A percentile compares a stretch with the other conserved stretches of the same genome.
phyloP scores from a whole-genome alignment of 1,140 invertebrate genomes.

The Tribolium madens region DNA sequence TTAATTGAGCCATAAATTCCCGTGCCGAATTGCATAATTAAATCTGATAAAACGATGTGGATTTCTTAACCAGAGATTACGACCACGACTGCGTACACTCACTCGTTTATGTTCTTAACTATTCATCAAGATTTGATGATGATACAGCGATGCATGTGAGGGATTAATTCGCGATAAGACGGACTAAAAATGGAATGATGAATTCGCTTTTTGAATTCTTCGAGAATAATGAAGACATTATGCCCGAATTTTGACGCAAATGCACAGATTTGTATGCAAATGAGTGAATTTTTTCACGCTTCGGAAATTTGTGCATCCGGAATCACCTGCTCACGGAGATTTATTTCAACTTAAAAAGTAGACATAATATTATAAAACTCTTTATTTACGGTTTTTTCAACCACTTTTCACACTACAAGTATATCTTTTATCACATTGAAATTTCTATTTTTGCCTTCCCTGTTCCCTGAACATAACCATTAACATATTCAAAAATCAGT shows the following conservation, averaged over 20 bases:
- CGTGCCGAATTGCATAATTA: slow-evolving; percentile 37
- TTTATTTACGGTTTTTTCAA: no score
- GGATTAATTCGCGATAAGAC: slow-evolving; percentile 24
- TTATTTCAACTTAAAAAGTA: no score
- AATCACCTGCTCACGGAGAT: no score
- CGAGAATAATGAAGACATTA: no score
- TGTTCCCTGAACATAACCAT: no score
- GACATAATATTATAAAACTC: no score
- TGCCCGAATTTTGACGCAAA: background rate
- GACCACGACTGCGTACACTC: background rate
- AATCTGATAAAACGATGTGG: slow-evolving; percentile 34
- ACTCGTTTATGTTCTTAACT: slow-evolving; percentile 16
- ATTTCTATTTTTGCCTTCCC: no score
- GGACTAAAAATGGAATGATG: background rate
- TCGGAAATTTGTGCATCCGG: background rate
- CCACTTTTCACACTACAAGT: no score
- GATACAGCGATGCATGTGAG: background rate
- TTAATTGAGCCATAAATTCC: slow-evolving; percentile 32
- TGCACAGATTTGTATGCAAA: background rate
- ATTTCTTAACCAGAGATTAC: slow-evolving; percentile 37
- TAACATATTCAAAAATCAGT: no score
- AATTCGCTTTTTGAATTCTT: no score
- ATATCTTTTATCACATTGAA: no score
- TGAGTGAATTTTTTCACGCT: background rate
- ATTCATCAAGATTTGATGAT: slow-evolving; percentile 20